Conservation (phyloP, 2,888 invertebrate genomes). For the Cremastinae sp. region DNA sequence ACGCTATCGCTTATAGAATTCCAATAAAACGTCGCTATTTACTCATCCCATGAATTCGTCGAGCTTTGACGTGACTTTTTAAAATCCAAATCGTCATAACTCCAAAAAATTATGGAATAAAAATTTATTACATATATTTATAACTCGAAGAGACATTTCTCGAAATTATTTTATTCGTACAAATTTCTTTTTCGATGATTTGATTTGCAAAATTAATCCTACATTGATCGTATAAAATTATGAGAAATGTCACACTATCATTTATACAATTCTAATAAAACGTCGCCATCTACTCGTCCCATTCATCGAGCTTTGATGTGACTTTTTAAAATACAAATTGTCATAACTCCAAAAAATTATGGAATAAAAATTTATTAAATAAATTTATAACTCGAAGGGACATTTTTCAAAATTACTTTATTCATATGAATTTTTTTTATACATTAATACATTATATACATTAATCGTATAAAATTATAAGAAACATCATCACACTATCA, state of each 20-base stretch:
- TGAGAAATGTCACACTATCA: slow-evolving; percentile 3
- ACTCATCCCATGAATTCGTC: slow-evolving; percentile 8
- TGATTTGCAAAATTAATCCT: background rate
- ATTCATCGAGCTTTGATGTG: background rate
- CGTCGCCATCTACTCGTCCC: slow-evolving; percentile 13
- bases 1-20: slow-evolving; percentile 31
- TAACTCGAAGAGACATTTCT: too few relatives aligned
- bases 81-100: background rate
- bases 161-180: too few relatives aligned
- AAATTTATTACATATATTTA: too few relatives aligned
- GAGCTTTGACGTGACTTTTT: background rate
- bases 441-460: background rate
- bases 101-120: too few relatives aligned
- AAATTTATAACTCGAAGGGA: too few relatives aligned
- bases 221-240: background rate
- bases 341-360: background rate
- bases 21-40: slow-evolving; percentile 28
- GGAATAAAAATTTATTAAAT: too few relatives aligned
- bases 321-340: background rate
- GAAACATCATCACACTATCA: slow-evolving; percentile 5
- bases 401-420: too few relatives aligned
- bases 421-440: too few relatives aligned
- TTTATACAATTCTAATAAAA: slow-evolving; percentile 39
- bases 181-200: too few relatives aligned
- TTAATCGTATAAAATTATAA: background rate